Conservation (phyloP, 2,888 invertebrate genomes). For the Tipula helvola region DNA sequence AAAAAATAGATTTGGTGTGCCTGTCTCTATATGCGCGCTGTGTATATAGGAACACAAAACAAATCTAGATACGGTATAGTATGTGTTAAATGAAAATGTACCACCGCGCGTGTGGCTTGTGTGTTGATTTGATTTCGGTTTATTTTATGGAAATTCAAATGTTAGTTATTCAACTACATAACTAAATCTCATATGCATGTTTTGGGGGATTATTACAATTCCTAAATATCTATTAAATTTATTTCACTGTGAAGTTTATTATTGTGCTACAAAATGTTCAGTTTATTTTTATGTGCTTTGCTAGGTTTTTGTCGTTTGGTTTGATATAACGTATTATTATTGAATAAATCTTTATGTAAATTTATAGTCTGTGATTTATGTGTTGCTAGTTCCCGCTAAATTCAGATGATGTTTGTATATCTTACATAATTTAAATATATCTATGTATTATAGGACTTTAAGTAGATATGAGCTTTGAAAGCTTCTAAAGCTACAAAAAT, state of each 20-base stretch:
- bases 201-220: background rate
- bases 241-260: background rate
- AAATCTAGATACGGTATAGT: background rate
- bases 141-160: background rate
- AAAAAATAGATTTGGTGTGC: background rate
- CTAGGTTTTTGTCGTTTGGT: background rate
- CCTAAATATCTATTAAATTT: background rate
- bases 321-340: background rate
- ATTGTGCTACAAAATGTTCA: background rate
- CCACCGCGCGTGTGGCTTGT: background rate
- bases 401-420: background rate
- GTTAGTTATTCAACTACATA: background rate
- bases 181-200: background rate
- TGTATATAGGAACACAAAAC: background rate
- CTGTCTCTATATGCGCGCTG: background rate
- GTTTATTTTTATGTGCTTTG: background rate
- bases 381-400: background rate
- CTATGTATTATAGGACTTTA: too few relatives aligned
- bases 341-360: background rate
- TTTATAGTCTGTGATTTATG: background rate
- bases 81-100: background rate
- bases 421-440: too few relatives aligned
- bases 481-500: too few relatives aligned
- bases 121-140: background rate
- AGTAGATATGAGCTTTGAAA: too few relatives aligned